Base-by-base conservation (phyloP, 2,797 vertebrate genomes). In the Urosaurus nigricauda region DNA sequence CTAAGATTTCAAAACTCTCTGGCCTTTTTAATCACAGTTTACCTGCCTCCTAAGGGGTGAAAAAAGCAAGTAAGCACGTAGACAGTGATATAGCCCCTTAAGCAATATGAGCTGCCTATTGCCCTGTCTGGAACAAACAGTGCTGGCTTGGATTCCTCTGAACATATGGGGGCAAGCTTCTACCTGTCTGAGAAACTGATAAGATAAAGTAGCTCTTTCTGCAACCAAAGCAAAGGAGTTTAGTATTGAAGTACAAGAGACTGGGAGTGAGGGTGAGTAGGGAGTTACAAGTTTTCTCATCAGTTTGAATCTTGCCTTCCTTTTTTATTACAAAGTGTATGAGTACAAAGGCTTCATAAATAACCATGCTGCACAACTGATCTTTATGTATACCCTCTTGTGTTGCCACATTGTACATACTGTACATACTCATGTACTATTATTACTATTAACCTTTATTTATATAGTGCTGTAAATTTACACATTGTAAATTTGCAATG, bases 11-110 rank as follows among this genome's bases (percentile, higher is more conserved):
- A 87, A 77, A 9, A 68, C 7, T 37, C 1, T 77, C 3, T 43
- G 24, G 47, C 24, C 75, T 47, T 77, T 35, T 87, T 90, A 84
- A 87, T 2, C 84, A 53, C 21, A 60, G 11, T 43, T 73, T 24
- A 8, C 6, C 2, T 40, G 53, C 79, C 70, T 75, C 51, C 83
- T 58, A 89, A 51, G 84, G 77, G 90, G 82, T 77, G 53, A 87
- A 71, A n/a, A 51, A 92, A 79, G 43, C 3, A 32, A 12, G 65
- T 2, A 79, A 56, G 43, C 90, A 87, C 53, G 87, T 40, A 51
- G 90, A 35, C 24, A 47, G 37, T 74, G 35, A 26, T 87, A 17
- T 24, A 60, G 8, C 43, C 84, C 53, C 63, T 78, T 53, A 51
- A 92, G 43, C 74, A 82, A 88, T 3, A 24, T 0, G 82, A 85